Base-by-base conservation (phyloP, 1,140 invertebrate genomes). In the Hylyphantes graminicola region DNA sequence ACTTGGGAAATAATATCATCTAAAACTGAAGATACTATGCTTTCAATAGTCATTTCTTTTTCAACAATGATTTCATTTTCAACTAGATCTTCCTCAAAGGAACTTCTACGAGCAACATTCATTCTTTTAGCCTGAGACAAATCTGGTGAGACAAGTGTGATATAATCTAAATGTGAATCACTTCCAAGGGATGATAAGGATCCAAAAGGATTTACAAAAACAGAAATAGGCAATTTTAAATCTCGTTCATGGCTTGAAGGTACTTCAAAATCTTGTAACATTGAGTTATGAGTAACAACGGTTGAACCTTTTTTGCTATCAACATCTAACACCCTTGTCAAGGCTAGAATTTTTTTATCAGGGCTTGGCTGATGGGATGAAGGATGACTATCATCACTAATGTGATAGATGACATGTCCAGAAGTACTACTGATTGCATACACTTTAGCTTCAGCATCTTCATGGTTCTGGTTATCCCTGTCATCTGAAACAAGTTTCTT, bases 401-500 rank as follows among this genome's bases (percentile, higher is more conserved):
- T 93, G 88, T 96, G 95, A 89, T 96, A 96, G 86, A 95, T 95
- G 0, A 96, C 93, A 87, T 95, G 95, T 1, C 95, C 95, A 86
- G 95, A 94, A 35, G 95, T 94, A 65, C 93, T 95, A 87, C 95
- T 96, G 57, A 96, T 95, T 3, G 95, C 95, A 88, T 94, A 96
- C 11, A 96, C 94, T 88, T 94, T 94, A 0, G 93, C 91, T 90
- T 92, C 89, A 10, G 86, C 73, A 72, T 88, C 86, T 13, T 89
- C 85, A 50, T 76, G 67, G 51, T 87, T 87, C 11, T 70, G 81
- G 55, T 85, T 86, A 17, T 73, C 59, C 35, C 55, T 73, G 13
- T 79, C 74, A 73, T 79, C 76, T 65, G 74, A 21, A 21, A 63
- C 19, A n/a, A 65, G n/a, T 75, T 80, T 85, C 35, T 59, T 78